Evolutionary conservation across 2,888 invertebrate species (phyloP), one percentile per base, ranked within the genome.

Genomic region (Apodemia zela): DNA sequence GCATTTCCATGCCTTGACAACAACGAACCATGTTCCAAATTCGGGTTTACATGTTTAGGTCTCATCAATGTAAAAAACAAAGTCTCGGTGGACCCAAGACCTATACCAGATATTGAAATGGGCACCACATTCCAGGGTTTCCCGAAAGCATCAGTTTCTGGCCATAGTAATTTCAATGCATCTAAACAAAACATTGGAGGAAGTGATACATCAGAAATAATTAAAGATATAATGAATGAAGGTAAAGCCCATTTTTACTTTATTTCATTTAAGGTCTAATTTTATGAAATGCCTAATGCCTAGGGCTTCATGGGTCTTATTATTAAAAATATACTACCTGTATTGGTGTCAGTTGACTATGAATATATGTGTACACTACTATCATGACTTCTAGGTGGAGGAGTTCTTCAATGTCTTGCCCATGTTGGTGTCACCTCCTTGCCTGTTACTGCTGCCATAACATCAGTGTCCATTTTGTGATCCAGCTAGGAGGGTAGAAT

Each of bases 1-100:
- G 98, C 98, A 74, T 98, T 99, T 80, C 98, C 98, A 0, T 96
- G 96, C 72, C 91, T 99, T 13, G 98, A 98, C 79, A 93, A 95
- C 15, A 94, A 94, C 67, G 98, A 99, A 85, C 95, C 96, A 1
- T 96, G 98, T 71, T 96, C 96, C 0, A 98, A 98, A 85, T 99
- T 98, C 84, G 97, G 97, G 35, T 98, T 99, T 81, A 94, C 94
- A 13, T 96, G 96, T 73, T 93, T 99, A 15, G 98, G 98, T 6
- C 92, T 99, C 17, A 96, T 98, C 0, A 97, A 98, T 81, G 93
- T 95, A 68, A 94, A 93, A 73, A 81, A 75, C 65, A 87, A 82
- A 68, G 76, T 74, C 66, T 75, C 78, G 18, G 75, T 82, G 13
- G 76, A 79, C 2, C 78, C 87, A 8, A 75, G 80, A 49, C 85